These are phyloP conservation scores for Tretioscincus oriximinensis DNA, from an alignment of 2,113 vertebrate genomes.

Conservation along the genomic window DNA sequence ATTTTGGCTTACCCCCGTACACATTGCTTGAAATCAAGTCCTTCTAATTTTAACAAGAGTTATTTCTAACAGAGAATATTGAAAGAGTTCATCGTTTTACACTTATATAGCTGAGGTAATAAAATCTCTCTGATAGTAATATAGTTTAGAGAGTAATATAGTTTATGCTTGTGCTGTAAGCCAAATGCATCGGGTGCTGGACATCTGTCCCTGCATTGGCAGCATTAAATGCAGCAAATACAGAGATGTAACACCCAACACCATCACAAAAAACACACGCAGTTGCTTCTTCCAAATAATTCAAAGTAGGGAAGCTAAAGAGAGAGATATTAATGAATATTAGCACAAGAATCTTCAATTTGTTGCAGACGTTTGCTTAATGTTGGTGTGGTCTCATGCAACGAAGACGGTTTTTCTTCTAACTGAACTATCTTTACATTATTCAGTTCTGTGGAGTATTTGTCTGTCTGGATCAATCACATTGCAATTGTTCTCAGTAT, in stretches of 20 bases:
- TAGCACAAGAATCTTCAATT: conserved; percentile 1
- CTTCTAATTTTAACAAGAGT: background rate
- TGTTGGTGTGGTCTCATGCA: background rate
- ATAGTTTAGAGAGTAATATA: too few relatives aligned
- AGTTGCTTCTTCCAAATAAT: background rate
- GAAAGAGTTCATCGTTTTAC: background rate
- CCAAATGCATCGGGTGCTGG: background rate
- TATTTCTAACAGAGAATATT: background rate
- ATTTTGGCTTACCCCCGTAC: background rate
- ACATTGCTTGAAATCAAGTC: background rate
- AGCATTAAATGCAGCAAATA: background rate
- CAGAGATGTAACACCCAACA: background rate
- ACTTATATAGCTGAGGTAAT: background rate
- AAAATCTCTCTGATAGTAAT: background rate
- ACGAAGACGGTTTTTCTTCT: background rate
- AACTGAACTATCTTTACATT: background rate
- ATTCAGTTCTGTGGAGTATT: background rate
- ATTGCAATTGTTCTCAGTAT: background rate
- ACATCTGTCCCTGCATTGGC: conserved; percentile 2
- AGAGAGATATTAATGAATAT: background rate
- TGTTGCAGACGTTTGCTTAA: background rate
- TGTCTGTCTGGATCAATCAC: background rate
- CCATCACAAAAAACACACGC: background rate
- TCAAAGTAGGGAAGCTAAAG: background rate
- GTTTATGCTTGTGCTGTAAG: background rate